Percentiles rank a stretch among this genome's conserved stretches.
Evolutionary conservation across 2,113 vertebrate species (phyloP).

Genomic region (mouse (Mus musculus)): GRCm39 chr15:94745501-94746000

Average conservation of each 20-base stretch:
- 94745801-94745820: background rate
- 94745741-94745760: background rate
- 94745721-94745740: background rate
- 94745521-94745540: background rate
- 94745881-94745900: background rate
- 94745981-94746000: background rate
- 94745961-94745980: no score
- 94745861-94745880: background rate
- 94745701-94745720: background rate
- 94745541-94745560: background rate
- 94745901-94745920: background rate
- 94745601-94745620: background rate
- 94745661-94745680: background rate
- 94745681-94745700: background rate
- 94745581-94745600: background rate
- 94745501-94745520: background rate
- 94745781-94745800: background rate
- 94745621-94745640: background rate
- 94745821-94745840: background rate
- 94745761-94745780: background rate
- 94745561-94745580: background rate
- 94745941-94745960: no score
- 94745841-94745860: background rate
- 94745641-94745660: background rate
- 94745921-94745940: background rate